Base-by-base conservation (phyloP, 2,797 vertebrate species). In the Pterois miles region DNA sequence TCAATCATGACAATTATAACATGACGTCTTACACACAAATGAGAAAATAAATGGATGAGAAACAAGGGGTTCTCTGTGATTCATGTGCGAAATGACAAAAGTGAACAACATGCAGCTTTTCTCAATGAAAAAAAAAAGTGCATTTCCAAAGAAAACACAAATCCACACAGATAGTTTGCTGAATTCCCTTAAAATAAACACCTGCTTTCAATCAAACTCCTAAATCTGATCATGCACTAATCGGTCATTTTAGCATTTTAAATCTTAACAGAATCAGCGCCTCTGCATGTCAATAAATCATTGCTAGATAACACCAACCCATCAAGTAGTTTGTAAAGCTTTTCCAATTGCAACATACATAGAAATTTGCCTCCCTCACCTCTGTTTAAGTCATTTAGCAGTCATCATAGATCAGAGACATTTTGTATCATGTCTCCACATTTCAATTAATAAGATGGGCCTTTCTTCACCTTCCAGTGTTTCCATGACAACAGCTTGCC, bases 401-500 rank as follows among this genome's bases (percentile, higher is more conserved):
- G 18, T n/a, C 25, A 23, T 48, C 74, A 80, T 2, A 53, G 60
- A 78, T 33, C 18, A 53, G 54, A 72, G 25, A 66, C 54, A 64
- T 59, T 34, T 16, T 60, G 4, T 43, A 65, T 81, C 71, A 74
- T 33, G 56, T 80, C 27, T 60, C 25, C 60, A 64, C 56, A 66
- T 69, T 71, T 80, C 23, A 81, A 66, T 60, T 84, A 50, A 73
- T 57, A 66, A 57, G 68, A 56, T 50, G 34, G 22, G 50, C 58
- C 18, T 64, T 63, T 60, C 54, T 81, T 56, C 25, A 74, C 36
- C 71, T 60, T 33, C 52, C 60, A 57, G 58, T 36, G 87, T 92
- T 92, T 88, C 89, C 74, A 88, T 92, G 83, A 87, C 86, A 91
- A 89, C 81, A 71, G 77, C 68, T 65, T 77, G 16, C 52, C 65